A percentile compares a stretch with the other conserved stretches of the same genome.
phyloP scores from a whole-genome alignment of 2,888 invertebrate species.

The Drosophila mulleri region DNA sequence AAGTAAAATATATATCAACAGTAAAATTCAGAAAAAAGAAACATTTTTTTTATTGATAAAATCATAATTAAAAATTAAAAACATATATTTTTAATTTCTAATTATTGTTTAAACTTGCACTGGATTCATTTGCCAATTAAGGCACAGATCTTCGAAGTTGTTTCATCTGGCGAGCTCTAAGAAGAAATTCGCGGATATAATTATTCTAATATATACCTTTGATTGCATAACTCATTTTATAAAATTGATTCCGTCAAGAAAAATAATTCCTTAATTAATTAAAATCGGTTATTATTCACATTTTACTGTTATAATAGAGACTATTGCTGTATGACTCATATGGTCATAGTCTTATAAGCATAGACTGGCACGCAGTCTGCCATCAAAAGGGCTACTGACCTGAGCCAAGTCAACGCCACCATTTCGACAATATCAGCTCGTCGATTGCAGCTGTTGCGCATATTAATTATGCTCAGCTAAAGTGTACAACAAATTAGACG shows the following conservation, averaged over 20 bases:
- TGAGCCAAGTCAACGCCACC: conserved; percentile 25
- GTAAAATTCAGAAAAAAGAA: too few relatives aligned
- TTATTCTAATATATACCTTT: too few relatives aligned
- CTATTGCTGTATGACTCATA: background rate
- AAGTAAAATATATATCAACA: too few relatives aligned
- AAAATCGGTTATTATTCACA: too few relatives aligned
- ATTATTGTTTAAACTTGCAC: too few relatives aligned
- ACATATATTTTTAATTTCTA: too few relatives aligned
- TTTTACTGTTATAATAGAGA: background rate
- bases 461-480: conserved; percentile 53
- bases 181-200: background rate
- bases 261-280: too few relatives aligned
- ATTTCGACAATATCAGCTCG: conserved; percentile 13
- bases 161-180: background rate
- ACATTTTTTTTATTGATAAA: too few relatives aligned
- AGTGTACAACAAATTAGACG: conserved; percentile 27
- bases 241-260: too few relatives aligned
- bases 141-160: background rate
- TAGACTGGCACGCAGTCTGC: background rate
- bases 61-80: too few relatives aligned
- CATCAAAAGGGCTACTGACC: conserved; percentile 41
- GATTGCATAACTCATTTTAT: too few relatives aligned
- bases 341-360: background rate
- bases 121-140: background rate
- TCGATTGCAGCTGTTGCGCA: conserved; percentile 49